phyloP scores from a whole-genome alignment of 37 sponge, comb jelly and placozoan genomes.

The Theonella swinhoei region DNA sequence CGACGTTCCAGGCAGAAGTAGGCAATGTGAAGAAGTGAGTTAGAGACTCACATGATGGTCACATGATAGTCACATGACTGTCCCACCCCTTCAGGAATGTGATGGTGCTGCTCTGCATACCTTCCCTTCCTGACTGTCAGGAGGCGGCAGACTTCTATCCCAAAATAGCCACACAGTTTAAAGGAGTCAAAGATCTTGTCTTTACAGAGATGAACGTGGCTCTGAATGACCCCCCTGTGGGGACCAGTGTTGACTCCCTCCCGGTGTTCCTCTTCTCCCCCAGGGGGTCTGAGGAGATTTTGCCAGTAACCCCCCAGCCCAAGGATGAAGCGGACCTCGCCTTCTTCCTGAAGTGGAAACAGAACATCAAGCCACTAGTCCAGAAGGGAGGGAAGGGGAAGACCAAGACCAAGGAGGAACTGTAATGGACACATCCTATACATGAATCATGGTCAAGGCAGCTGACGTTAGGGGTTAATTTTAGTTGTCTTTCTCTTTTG shows the following conservation, averaged over 20 bases:
- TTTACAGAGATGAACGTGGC: constrained; percentile 65
- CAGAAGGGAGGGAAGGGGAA: not conserved
- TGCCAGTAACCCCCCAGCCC: constrained; percentile 37
- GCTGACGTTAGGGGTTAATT: not conserved
- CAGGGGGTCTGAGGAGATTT: constrained; percentile 24
- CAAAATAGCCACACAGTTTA: constrained; percentile 26
- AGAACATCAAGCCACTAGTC: not conserved
- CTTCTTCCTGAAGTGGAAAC: constrained; percentile 35
- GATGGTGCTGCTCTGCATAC: constrained; percentile 56
- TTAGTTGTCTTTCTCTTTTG: not conserved
- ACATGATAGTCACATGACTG: no score
- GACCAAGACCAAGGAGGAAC: not conserved
- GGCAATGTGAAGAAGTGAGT: constrained; percentile 18
- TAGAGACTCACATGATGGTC: no score
- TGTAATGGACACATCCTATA: not conserved
- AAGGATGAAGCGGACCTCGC: constrained; percentile 55
- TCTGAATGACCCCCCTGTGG: constrained; percentile 53
- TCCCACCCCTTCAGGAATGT: constrained; percentile 12
- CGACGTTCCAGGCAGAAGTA: constrained; percentile 72
- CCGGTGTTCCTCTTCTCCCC: constrained; percentile 44
- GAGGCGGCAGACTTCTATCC: constrained; percentile 46
- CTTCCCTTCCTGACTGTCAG: constrained; percentile 24
- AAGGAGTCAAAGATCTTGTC: constrained; percentile 33
- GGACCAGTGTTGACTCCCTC: constrained; percentile 13
- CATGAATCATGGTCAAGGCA: not conserved